These are phyloP conservation scores for Prunella fulvescens DNA, from an alignment of 2,113 vertebrate species.

Conservation along the genomic window DNA sequence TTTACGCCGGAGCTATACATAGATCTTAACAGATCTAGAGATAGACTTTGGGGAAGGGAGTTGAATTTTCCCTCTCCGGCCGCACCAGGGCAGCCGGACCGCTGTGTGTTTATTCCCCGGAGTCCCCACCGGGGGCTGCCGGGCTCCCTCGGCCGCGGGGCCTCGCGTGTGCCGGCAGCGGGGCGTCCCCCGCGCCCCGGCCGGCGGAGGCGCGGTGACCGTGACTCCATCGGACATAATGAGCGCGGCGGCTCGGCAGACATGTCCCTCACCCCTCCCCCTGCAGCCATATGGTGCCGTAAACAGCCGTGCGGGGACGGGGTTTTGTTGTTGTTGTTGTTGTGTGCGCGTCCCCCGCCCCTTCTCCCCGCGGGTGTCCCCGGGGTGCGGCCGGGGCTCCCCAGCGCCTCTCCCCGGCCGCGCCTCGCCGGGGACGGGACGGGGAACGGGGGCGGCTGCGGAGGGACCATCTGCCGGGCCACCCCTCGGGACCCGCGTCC, in stretches of 20 bases:
- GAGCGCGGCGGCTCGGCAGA: conserved; percentile 33
- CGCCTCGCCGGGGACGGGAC: not conserved
- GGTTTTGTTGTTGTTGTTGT: not conserved
- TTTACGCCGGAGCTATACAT: not conserved
- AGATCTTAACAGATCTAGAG: not conserved
- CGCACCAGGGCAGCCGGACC: not conserved
- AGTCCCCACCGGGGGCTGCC: not conserved
- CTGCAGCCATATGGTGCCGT: conserved; percentile 53
- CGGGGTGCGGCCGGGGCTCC: not conserved
- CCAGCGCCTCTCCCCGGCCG: not conserved
- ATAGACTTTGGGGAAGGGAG: not conserved
- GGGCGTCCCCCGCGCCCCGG: not conserved
- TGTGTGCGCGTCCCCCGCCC: not conserved
- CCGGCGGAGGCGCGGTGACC: not conserved
- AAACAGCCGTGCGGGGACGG: not conserved
- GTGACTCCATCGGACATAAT: conserved; percentile 13
- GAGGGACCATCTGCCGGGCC: not conserved
- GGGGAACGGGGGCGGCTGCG: not conserved
- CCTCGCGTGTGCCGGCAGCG: not conserved
- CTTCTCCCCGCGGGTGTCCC: not conserved
- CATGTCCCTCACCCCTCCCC: conserved; percentile 11
- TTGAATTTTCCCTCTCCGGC: not conserved
- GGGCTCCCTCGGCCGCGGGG: not conserved
- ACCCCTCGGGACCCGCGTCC: not conserved
- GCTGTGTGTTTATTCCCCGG: not conserved